A percentile compares a stretch with the other conserved stretches of the same genome.
These are phyloP conservation scores for Drosophila hamatofila DNA, from an alignment of 2,888 invertebrate species.

Conservation along the genomic window DNA sequence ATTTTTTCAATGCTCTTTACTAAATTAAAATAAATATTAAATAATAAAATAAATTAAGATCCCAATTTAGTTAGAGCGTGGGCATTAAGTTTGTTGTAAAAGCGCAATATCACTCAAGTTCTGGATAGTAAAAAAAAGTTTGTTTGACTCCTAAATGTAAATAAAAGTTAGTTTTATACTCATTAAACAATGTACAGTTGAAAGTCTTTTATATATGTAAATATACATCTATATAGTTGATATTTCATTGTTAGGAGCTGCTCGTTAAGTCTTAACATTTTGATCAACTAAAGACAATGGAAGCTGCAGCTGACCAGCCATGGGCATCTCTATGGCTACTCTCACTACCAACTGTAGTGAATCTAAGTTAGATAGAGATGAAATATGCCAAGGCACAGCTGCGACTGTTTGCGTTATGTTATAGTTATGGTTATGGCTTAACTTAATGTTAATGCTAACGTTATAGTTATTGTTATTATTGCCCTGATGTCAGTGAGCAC, in stretches of 20 bases:
- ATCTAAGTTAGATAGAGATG: constrained; percentile 58
- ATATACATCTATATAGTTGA: background rate
- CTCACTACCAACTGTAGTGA: constrained; percentile 14
- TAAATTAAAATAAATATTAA: too few relatives aligned
- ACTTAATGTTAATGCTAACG: constrained; percentile 23
- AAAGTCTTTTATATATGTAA: background rate
- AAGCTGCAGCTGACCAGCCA: background rate
- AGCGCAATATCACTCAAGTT: too few relatives aligned
- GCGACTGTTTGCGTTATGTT: constrained; percentile 4
- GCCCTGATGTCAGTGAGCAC: constrained; percentile 38
- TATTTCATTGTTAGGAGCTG: constrained; percentile 5
- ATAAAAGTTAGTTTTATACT: background rate
- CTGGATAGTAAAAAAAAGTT: too few relatives aligned
- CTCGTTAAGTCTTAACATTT: background rate
- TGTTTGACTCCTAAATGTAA: background rate
- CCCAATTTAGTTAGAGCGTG: too few relatives aligned
- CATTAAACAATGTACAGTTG: too few relatives aligned
- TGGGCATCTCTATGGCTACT: background rate
- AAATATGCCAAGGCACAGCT: constrained; percentile 40
- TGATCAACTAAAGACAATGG: constrained; percentile 3
- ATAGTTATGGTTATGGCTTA: constrained; percentile 14
- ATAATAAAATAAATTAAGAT: too few relatives aligned
- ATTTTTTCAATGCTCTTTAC: too few relatives aligned
- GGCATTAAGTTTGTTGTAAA: too few relatives aligned
- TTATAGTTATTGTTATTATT: constrained; percentile 27